Evolutionary conservation across 1,140 invertebrate species (phyloP).

Genomic region (Drosophila sturtevanti): DNA sequence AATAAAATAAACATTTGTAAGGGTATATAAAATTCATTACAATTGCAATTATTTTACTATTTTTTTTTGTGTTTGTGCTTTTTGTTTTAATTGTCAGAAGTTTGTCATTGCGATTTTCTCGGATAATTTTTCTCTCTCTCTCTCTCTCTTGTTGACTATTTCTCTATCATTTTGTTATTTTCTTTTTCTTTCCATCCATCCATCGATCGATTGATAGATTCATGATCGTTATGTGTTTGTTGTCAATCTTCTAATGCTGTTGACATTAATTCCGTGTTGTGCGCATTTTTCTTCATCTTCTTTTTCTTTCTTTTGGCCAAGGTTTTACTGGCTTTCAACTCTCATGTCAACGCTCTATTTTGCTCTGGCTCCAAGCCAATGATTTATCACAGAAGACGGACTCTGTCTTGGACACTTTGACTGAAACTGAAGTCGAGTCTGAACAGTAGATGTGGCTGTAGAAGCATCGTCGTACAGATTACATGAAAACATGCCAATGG

Average conservation of each 20-base stretch:
- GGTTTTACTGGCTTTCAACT: slow-evolving; percentile 37
- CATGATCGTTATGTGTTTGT: slow-evolving; percentile 37
- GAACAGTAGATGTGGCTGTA: not conserved
- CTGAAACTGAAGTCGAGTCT: not conserved
- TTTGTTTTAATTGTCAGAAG: slow-evolving; percentile 59
- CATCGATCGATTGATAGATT: slow-evolving; percentile 9
- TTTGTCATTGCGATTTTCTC: slow-evolving; percentile 54
- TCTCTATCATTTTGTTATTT: not conserved
- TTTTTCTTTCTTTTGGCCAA: slow-evolving; percentile 7
- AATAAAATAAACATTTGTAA: too few species aligned
- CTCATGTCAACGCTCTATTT: slow-evolving; percentile 64
- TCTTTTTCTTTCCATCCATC: not conserved
- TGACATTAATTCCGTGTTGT: slow-evolving; percentile 73
- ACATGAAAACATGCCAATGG: slow-evolving; percentile 3
- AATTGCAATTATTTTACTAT: not conserved
- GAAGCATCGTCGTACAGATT: slow-evolving; percentile 11
- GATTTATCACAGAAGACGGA: slow-evolving; percentile 51
- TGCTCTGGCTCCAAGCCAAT: slow-evolving; percentile 42
- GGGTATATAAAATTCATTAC: too few species aligned
- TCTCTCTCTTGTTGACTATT: not conserved
- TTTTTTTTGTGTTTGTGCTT: slow-evolving; percentile 6
- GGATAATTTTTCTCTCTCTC: slow-evolving; percentile 23
- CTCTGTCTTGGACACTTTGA: not conserved
- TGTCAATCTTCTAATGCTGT: slow-evolving; percentile 62
- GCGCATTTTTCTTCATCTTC: slow-evolving; percentile 53